Base-by-base conservation (phyloP, 2,113 vertebrate genomes). In the Corynorhinus townsendii region DNA sequence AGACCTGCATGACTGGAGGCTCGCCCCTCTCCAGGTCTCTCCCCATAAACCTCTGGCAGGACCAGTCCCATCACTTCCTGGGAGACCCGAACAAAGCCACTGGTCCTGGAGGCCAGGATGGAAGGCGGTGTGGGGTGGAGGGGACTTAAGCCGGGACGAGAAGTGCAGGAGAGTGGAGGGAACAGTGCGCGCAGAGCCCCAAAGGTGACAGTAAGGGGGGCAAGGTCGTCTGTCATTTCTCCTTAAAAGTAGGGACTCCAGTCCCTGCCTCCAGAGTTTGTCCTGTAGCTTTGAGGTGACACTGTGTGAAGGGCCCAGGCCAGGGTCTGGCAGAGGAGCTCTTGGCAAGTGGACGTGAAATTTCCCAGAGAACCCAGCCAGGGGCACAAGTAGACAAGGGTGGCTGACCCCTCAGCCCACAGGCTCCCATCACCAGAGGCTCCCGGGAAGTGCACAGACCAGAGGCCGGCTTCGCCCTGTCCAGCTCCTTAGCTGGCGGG, bases 121-220 rank as follows among this genome's bases (percentile, higher is more conserved):
- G 5, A 11, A 1, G 86, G 7, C 2, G 2, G 8, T 28, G 24
- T 20, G 43, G 43, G 47, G 11, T 26, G 49, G 40, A 2, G 28
- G 30, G 28, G 4, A 4, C 0, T 2, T 17, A 7, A n/a, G 28
- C 9, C 0, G 5, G 26, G 10, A 38, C 2, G 6, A 35, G 52
- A 59, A 19, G 66, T 33, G 17, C 43, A 26, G 15, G 52, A 80
- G n/a, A 3, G 26, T 19, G 26, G 26, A 52, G 16, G 84, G 40
- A 10, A 26, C 26, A 7, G 40, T 1, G 3, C 0, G n/a, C 11
- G n/a, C 3, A 20, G 68, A 49, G 43, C 20, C 66, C 64, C 4
- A 0, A 49, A 9, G 76, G 43, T 19, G 15, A 16, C 43, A 28
- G 52, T 15, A 0, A 20, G 26, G 28, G 52, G 76, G 43, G 54